These are phyloP conservation scores for Gnathochromis pfefferi DNA, from an alignment of 2,113 vertebrate species.

Conservation along the genomic window DNA sequence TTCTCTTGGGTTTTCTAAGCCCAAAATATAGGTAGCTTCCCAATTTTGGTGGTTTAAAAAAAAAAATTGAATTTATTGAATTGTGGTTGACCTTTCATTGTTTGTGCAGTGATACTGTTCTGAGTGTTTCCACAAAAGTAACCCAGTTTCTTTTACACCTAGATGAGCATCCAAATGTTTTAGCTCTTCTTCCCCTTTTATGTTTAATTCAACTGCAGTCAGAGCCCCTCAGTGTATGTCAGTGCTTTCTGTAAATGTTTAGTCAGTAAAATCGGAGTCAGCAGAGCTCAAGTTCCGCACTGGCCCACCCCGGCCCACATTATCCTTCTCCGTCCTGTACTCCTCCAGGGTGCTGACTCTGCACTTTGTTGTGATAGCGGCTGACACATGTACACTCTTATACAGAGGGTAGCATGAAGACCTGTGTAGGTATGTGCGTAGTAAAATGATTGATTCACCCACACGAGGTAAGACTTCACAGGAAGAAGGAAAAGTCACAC, in stretches of 20 bases:
- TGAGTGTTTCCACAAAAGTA: neutral
- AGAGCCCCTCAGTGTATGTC: neutral
- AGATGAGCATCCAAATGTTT: neutral
- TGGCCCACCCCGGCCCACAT: conserved; percentile 2
- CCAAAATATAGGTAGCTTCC: neutral
- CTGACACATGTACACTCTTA: neutral
- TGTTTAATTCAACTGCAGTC: neutral
- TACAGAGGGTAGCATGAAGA: neutral
- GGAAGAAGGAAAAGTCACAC: neutral
- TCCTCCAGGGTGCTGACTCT: conserved; percentile 54
- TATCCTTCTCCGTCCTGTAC: conserved; percentile 26
- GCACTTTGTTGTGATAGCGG: conserved; percentile 36
- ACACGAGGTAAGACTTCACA: neutral
- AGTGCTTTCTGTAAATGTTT: conserved; percentile 21
- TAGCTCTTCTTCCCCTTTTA: neutral
- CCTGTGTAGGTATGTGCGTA: neutral
- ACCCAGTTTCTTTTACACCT: neutral
- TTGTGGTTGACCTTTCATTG: neutral
- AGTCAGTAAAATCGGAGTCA: conserved; percentile 52
- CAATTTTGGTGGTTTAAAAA: neutral
- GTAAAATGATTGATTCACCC: neutral
- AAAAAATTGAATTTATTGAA: neutral
- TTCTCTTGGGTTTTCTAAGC: neutral
- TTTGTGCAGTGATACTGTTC: neutral
- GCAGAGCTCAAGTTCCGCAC: conserved; percentile 54